A percentile compares a stretch with the other conserved stretches of the same genome.
phyloP scores from a whole-genome alignment of 1,140 invertebrate genomes.

The Wasmannia auropunctata region DNA sequence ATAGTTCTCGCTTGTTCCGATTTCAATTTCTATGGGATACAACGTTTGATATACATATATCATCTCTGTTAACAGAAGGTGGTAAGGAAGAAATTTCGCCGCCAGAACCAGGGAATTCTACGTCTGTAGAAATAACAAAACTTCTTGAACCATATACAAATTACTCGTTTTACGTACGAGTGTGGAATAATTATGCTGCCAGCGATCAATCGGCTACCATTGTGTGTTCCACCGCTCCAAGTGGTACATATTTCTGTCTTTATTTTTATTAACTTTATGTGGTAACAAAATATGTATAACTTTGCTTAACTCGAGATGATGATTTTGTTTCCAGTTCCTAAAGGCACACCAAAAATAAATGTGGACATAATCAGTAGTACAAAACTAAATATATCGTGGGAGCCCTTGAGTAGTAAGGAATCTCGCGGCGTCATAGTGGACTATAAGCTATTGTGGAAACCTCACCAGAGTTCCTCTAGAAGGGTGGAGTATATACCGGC shows the following conservation, averaged over 20 bases:
- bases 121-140: constrained; percentile 84
- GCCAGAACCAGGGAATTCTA: constrained; percentile 85
- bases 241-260: constrained; percentile 82
- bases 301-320: background rate
- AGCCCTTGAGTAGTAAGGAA: constrained; percentile 85
- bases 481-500: constrained; percentile 82
- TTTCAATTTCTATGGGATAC: background rate
- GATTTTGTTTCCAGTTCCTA: constrained; percentile 85
- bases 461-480: constrained; percentile 83
- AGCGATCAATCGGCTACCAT: constrained; percentile 88
- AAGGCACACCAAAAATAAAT: constrained; percentile 86
- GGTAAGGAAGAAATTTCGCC: constrained; percentile 86
- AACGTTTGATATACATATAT: background rate
- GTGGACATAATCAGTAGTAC: constrained; percentile 85
- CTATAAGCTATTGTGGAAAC: constrained; percentile 89
- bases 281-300: background rate
- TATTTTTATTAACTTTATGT: background rate
- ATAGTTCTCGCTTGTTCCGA: too few species aligned
- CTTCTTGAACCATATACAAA: constrained; percentile 88
- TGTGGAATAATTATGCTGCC: constrained; percentile 87
- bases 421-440: constrained; percentile 87
- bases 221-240: constrained; percentile 87
- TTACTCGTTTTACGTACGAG: constrained; percentile 89
- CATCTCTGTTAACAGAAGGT: constrained; percentile 81
- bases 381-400: constrained; percentile 87